A percentile compares a stretch with the other conserved stretches of the same genome.
Conservation (phyloP, 2,797 vertebrate species). For the Brachyrhaphis roseni region DNA sequence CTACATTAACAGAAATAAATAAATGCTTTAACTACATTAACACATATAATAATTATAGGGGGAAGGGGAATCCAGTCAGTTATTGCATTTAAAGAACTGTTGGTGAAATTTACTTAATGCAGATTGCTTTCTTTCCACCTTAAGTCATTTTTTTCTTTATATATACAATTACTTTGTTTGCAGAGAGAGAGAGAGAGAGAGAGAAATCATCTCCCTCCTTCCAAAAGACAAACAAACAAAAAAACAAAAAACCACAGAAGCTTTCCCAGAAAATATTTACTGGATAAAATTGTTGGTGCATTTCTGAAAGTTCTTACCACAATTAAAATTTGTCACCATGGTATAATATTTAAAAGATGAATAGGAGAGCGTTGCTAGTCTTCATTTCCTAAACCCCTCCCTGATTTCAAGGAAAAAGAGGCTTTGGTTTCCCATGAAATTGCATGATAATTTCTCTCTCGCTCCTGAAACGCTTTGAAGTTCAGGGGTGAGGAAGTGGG, state of each 20-base stretch:
- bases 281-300: conserved; percentile 58
- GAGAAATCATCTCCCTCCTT: conserved; percentile 61
- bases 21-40: neutral
- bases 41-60: neutral
- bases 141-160: conserved; percentile 1
- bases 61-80: too few relatives aligned
- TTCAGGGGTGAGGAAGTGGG: conserved; percentile 64
- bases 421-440: conserved; percentile 70
- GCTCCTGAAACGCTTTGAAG: conserved; percentile 67
- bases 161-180: conserved; percentile 39
- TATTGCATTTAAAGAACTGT: neutral
- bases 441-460: conserved; percentile 53
- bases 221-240: conserved; percentile 48
- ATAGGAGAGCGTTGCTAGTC: conserved; percentile 37
- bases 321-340: conserved; percentile 75
- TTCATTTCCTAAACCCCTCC: conserved; percentile 50
- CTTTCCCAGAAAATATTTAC: conserved; percentile 75
- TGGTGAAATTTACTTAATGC: neutral
- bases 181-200: conserved; percentile 24
- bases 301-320: conserved; percentile 52
- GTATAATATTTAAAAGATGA: conserved; percentile 71
- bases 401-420: conserved; percentile 67
- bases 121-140: neutral
- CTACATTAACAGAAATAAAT: neutral
- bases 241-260: conserved; percentile 60